Evolutionary conservation across 2,888 invertebrate species (phyloP).

Genomic region (Lepidocyrtinus sp.): DNA sequence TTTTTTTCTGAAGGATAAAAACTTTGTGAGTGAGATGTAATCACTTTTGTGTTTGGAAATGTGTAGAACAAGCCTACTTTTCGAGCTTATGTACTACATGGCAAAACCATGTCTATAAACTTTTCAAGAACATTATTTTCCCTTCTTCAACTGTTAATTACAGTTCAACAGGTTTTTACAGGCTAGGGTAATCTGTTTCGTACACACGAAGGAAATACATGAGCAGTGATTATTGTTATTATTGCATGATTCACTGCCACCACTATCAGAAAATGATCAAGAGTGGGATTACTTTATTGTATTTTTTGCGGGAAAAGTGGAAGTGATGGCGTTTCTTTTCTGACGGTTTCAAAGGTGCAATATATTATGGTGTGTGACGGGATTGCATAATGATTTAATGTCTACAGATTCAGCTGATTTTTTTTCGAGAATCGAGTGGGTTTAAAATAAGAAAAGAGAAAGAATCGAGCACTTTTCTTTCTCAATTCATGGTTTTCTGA

Average conservation of each 20-base stretch:
- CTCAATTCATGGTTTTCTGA: too few relatives aligned
- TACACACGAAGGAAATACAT: background rate
- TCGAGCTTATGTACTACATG: background rate
- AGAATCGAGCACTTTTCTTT: background rate
- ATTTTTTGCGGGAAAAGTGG: background rate
- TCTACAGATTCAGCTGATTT: background rate
- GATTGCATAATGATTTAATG: background rate
- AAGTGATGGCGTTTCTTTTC: too few relatives aligned
- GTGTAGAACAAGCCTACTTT: constrained; percentile 1
- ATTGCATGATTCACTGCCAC: constrained; percentile 29
- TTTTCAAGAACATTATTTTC: background rate
- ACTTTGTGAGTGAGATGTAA: constrained; percentile 43
- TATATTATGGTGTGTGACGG: background rate
- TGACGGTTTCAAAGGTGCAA: too few relatives aligned
- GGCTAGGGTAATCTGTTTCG: background rate
- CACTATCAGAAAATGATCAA: constrained; percentile 16
- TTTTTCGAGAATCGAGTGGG: background rate
- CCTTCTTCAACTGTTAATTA: constrained; percentile 27
- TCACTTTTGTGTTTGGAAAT: constrained; percentile 29
- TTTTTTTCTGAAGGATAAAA: constrained; percentile 33
- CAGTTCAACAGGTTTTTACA: constrained; percentile 42
- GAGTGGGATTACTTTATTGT: background rate
- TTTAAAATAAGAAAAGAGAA: background rate
- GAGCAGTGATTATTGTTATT: constrained; percentile 40
- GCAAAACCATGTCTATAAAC: constrained; percentile 13